Evolutionary conservation across 2,888 invertebrate species (phyloP), one percentile per base, ranked within the genome.

Genomic region (Dryobotodes eremita): DNA sequence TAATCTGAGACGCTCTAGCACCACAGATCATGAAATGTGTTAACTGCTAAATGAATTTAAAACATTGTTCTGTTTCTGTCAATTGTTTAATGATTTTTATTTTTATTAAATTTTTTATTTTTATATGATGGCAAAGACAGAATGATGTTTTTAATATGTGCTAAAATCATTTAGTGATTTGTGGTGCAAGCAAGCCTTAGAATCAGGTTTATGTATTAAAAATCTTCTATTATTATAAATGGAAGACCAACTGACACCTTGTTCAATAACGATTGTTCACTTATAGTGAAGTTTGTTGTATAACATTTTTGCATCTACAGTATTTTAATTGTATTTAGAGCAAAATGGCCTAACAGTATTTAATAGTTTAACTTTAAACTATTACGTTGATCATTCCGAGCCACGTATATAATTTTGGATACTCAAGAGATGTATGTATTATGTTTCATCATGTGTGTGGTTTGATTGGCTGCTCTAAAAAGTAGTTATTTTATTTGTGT

Each of bases 271-370:
- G 1, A 23, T 53, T 72, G 36, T 77, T 74, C 31, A 48, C 13
- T 69, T 64, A 36, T 57, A 15, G 0, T 71, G 3, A 64, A 57
- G 15, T 66, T 61, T 65, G 3, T 64, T 55, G 11, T 15, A 57
- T 65, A 55, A 31, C 15, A 55, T 36, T 59, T 55, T 57, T 71
- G 11, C 10, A 69, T 50, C 23, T 55, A 62, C 15, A 53, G 23
- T 42, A 75, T 69, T 68, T 68, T 66, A 26, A 59, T 46, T 50
- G 65, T 70, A 76, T 64, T 79, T 62, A 42, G 62, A 73, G 53
- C 36, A 71, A 77, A 77, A 73, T 70, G 82, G 81, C 82, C 84
- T 88, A 84, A 80, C 86, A 87, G 88, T 88, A 88, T 88, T 87
- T 62, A 64, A 59, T 61, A 70, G 17, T 57, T 36, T 36, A 36